A percentile compares a stretch with the other conserved stretches of the same genome.
phyloP scores from a whole-genome alignment of 1,140 invertebrate species.

The Drosophila paulistorum region DNA sequence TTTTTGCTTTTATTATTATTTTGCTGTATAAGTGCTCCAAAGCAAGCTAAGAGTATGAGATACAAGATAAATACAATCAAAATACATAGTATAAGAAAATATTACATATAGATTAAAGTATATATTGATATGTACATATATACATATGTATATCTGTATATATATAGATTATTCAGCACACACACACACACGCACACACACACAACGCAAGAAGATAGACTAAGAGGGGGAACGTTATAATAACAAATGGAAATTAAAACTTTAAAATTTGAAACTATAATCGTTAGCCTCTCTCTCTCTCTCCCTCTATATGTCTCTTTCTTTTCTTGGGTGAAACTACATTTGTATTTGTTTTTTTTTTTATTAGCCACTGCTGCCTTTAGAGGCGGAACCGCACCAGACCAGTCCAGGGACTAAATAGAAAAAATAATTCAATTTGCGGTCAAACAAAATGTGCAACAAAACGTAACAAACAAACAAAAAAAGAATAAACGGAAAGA shows the following conservation, averaged over 20 bases:
- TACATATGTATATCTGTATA: background rate
- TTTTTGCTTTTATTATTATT: background rate
- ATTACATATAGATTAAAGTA: slow-evolving; percentile 42
- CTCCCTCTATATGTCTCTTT: background rate
- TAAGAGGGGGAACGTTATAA: background rate
- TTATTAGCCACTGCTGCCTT: background rate
- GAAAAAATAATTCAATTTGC: slow-evolving; percentile 71
- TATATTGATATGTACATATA: slow-evolving; percentile 32
- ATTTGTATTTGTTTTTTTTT: background rate
- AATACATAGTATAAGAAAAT: slow-evolving; percentile 77
- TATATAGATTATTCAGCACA: slow-evolving; percentile 32
- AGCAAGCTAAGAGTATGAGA: slow-evolving; percentile 83
- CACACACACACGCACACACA: background rate
- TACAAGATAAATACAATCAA: slow-evolving; percentile 82
- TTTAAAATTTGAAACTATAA: slow-evolving; percentile 6
- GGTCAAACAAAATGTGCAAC: slow-evolving; percentile 53
- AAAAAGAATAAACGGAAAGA: slow-evolving; percentile 1
- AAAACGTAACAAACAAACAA: slow-evolving; percentile 29
- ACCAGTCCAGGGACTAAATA: slow-evolving; percentile 25
- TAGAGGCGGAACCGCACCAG: slow-evolving; percentile 11
- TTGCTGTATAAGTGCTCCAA: slow-evolving; percentile 82
- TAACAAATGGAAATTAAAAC: background rate
- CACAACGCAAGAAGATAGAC: background rate
- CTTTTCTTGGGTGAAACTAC: background rate
- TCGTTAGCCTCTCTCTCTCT: background rate